These are phyloP conservation scores for Diceros bicornis DNA, from an alignment of 2,797 vertebrate species.

Conservation along the genomic window DNA sequence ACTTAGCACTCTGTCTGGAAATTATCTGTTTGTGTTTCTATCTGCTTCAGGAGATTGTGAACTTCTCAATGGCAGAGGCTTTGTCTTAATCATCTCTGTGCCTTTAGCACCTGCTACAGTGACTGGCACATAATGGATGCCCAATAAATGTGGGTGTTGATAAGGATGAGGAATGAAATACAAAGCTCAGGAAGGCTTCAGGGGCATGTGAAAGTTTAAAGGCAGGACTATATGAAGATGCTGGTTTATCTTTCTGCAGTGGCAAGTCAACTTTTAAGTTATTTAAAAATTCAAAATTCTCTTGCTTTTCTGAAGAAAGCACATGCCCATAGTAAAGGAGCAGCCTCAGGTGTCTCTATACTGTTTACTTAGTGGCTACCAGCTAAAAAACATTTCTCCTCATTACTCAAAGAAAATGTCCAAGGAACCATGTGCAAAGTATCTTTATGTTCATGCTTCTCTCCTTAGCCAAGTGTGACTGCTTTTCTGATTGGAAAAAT, in stretches of 20 bases:
- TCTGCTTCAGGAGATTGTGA: not conserved
- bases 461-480: not conserved
- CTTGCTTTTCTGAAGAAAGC: slow-evolving; percentile 56
- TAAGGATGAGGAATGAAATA: not conserved
- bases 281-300: slow-evolving; percentile 43
- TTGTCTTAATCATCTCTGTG: slow-evolving; percentile 26
- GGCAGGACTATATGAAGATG: not conserved
- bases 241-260: not conserved
- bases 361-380: not conserved
- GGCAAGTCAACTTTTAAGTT: slow-evolving; percentile 31
- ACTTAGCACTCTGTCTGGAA: not conserved
- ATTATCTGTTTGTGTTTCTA: not conserved
- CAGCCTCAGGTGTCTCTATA: not conserved
- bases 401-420: not conserved
- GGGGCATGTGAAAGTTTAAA: slow-evolving; percentile 19
- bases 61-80: not conserved
- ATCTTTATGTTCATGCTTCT: not conserved
- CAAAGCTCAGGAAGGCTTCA: not conserved
- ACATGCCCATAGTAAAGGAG: not conserved
- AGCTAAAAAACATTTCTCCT: not conserved
- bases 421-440: not conserved
- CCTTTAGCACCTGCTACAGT: not conserved
- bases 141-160: not conserved
- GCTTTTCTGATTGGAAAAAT: slow-evolving; percentile 4
- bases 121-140: not conserved